Evolutionary conservation across 1,140 invertebrate genomes (phyloP), one percentile per base, ranked within the genome.

Genomic region (Drosophila bipectinata): DNA sequence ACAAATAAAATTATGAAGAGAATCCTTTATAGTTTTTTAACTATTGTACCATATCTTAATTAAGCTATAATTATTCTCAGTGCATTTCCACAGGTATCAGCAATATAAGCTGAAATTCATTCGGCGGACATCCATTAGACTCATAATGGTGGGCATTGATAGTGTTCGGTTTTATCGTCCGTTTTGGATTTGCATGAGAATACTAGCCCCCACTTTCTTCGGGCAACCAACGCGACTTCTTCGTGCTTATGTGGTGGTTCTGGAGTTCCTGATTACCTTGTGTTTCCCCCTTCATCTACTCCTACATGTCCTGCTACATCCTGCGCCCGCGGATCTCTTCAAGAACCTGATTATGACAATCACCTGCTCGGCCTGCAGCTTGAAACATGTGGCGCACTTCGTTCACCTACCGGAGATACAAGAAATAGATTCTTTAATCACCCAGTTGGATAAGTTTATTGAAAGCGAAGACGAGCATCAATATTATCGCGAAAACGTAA

Each of bases 271-370:
- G 28, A 58, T 84, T 7, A 85, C 77, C 2, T 7, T 63, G 0
- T 48, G 77, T 49, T 85, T 77, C 34, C 82, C 82, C 1, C n/a
- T 81, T 12, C 82, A 85, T 37, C 37, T 85, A 10, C 28, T 85
- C 9, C 30, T 77, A 4, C 63, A 64, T 1, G 51, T 85, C 6
- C 30, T 80, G 37, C 9, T 62, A 7, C 67, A 44, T 6, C 59
- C 60, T 4, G 24, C 51, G 0, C 41, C 59, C 2, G 60, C 55
- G 12, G 53, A 77, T 7, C 32, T 74, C 6, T 64, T 84, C 18
- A 62, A 81, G 61, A 81, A 77, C 15, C 41, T 84, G 3, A 63
- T 49, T 10, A 69, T 84, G 26, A 66, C 62, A 6, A 7, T 85
- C 0, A 60, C 51, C 6, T 77, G 67, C 12, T 6, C 18, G 0